A percentile compares a stretch with the other conserved stretches of the same genome.
Conservation (phyloP, 2,888 invertebrate species). For the Aspidiotus rigidus region DNA sequence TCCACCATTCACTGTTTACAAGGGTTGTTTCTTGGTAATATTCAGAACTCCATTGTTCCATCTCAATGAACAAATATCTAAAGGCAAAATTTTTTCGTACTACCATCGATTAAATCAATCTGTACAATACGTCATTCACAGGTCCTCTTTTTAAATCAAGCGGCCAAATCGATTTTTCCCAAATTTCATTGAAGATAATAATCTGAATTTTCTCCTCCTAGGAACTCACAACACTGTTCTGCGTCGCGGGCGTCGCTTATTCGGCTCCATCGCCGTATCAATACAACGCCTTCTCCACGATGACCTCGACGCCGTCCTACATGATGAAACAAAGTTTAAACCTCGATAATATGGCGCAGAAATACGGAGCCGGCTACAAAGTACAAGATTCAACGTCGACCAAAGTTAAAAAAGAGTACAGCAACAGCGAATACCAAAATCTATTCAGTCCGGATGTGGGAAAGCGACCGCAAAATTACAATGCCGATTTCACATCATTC, state of each 20-base stretch:
- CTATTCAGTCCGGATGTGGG: conserved; percentile 15
- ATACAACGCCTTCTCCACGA: conserved; percentile 15
- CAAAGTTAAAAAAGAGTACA: conserved; percentile 28
- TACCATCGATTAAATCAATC: no score
- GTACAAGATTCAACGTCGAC: conserved; percentile 1
- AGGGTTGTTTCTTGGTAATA: no score
- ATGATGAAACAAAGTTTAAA: conserved; percentile 11
- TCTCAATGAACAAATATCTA: no score
- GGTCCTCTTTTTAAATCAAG: no score
- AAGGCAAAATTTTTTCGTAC: no score
- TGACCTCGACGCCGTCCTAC: conserved; percentile 12
- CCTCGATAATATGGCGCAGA: neutral
- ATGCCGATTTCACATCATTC: conserved; percentile 7
- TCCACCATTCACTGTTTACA: no score
- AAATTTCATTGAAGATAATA: neutral
- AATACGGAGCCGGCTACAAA: conserved; percentile 24
- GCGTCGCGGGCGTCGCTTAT: conserved; percentile 14
- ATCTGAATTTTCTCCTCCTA: conserved; percentile 6
- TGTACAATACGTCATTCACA: no score
- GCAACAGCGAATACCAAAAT: conserved; percentile 21
- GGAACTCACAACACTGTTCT: conserved; percentile 19
- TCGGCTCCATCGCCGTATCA: conserved; percentile 21
- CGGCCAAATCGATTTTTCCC: no score
- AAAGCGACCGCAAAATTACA: conserved; percentile 20
- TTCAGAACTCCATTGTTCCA: no score